These are phyloP conservation scores for Carabus problematicus DNA, from an alignment of 2,888 invertebrate species.

Conservation along the genomic window DNA sequence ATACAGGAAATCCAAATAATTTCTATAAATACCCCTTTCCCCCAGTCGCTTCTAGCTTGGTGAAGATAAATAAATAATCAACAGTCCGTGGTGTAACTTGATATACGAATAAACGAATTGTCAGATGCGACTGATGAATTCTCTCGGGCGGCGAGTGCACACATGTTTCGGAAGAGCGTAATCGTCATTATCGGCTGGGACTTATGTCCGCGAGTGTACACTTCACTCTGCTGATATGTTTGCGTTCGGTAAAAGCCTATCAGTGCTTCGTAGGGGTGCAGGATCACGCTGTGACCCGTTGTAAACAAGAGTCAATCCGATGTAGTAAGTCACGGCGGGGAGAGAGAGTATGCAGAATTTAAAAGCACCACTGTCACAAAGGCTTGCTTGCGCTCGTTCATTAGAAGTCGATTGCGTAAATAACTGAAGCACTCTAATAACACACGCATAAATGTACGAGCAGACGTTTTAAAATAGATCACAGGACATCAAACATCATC, in stretches of 20 bases:
- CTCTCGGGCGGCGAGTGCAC: no score
- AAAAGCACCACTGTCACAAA: background rate
- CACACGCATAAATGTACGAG: background rate
- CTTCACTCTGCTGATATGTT: constrained; percentile 14
- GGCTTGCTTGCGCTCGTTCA: background rate
- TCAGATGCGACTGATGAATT: background rate
- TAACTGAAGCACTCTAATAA: constrained; percentile 7
- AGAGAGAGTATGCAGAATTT: no score
- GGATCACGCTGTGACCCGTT: constrained; percentile 2
- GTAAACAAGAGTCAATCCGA: constrained; percentile 14
- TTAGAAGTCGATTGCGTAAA: constrained; percentile 6
- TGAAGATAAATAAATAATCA: constrained; percentile 1
- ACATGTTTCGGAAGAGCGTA: background rate
- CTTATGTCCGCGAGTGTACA: constrained; percentile 13
- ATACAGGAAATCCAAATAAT: no score
- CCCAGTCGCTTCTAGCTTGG: no score
- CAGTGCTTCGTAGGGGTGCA: constrained; percentile 4
- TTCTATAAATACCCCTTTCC: no score
- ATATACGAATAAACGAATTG: background rate
- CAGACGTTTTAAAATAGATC: constrained; percentile 9
- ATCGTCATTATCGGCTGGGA: background rate
- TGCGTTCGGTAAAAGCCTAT: constrained; percentile 17
- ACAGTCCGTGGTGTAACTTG: background rate
- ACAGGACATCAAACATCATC: constrained; percentile 9
- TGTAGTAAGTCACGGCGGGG: background rate